phyloP scores from a whole-genome alignment of 2,888 invertebrate genomes.

The Myathropa florea region DNA sequence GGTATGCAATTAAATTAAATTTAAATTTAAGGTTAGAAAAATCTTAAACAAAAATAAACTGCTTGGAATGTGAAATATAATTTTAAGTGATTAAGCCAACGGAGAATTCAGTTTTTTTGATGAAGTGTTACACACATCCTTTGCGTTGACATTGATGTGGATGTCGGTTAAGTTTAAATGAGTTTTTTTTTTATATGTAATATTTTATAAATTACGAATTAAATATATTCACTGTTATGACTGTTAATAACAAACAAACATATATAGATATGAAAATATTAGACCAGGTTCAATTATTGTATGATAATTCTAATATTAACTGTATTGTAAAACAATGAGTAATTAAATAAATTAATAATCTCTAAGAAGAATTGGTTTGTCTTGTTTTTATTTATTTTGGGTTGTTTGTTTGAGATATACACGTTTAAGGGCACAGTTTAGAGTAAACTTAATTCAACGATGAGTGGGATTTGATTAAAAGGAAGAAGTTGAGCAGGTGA shows the following conservation, averaged over 20 bases:
- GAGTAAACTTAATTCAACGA: too few relatives aligned
- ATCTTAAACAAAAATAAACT: neutral
- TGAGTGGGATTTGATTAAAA: too few relatives aligned
- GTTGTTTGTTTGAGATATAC: neutral
- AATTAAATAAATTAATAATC: conserved; percentile 47
- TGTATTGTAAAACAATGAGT: conserved; percentile 46
- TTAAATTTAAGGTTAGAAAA: neutral
- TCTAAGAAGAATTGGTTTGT: conserved; percentile 23
- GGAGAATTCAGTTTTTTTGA: neutral
- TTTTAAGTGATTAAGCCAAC: conserved; percentile 23
- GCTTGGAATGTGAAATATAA: neutral
- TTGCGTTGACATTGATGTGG: neutral
- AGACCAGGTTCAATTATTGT: conserved; percentile 58
- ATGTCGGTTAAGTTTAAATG: conserved; percentile 40
- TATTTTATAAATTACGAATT: conserved; percentile 50
- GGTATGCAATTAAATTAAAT: neutral
- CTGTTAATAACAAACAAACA: conserved; percentile 45
- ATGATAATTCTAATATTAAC: conserved; percentile 19
- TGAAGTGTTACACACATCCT: neutral
- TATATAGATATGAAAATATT: conserved; percentile 10
- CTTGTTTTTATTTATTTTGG: neutral
- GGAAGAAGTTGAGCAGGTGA: too few relatives aligned
- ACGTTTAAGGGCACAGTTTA: too few relatives aligned
- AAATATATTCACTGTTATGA: conserved; percentile 60
- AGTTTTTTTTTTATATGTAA: conserved; percentile 50